A percentile compares a stretch with the other conserved stretches of the same genome.
Conservation (phyloP, 2,888 invertebrate genomes). For the Sarcophaga caerulescens region DNA sequence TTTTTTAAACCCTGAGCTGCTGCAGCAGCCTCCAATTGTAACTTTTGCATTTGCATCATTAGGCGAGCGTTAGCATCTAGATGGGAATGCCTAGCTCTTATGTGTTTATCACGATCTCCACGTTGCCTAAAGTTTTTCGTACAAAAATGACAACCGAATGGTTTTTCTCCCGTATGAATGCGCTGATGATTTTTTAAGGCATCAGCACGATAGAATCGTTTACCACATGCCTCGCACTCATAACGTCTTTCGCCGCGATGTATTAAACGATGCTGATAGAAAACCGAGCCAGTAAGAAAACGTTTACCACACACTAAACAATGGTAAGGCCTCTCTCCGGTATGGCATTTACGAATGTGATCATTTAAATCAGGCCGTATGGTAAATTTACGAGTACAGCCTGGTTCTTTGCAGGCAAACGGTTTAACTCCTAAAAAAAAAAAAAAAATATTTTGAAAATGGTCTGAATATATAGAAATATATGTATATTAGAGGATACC, state of each 20-base stretch:
- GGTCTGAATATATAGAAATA: not conserved
- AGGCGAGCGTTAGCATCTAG: conserved; percentile 78
- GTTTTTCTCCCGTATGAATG: conserved; percentile 84
- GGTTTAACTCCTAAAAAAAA: conserved; percentile 83
- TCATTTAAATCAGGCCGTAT: conserved; percentile 85
- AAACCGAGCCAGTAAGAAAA: conserved; percentile 85
- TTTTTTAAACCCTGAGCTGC: conserved; percentile 59
- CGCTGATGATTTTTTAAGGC: conserved; percentile 84
- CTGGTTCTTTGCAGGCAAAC: conserved; percentile 84
- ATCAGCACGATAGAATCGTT: conserved; percentile 85
- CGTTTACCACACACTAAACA: conserved; percentile 84
- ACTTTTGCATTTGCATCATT: conserved; percentile 80
- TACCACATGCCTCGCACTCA: conserved; percentile 85
- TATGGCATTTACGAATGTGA: conserved; percentile 85
- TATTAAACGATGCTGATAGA: conserved; percentile 85
- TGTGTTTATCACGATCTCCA: conserved; percentile 84
- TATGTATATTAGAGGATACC: too few species aligned
- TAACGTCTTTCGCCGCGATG: conserved; percentile 85
- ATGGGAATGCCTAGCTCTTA: conserved; percentile 82
- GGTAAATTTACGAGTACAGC: conserved; percentile 84
- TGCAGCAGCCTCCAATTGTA: conserved; percentile 79
- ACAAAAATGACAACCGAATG: conserved; percentile 83
- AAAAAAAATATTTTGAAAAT: not conserved
- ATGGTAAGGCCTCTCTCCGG: conserved; percentile 85
- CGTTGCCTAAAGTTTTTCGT: conserved; percentile 83